Base-by-base conservation (phyloP, 1,140 invertebrate genomes). In the Trigoniulus corallinus region DNA sequence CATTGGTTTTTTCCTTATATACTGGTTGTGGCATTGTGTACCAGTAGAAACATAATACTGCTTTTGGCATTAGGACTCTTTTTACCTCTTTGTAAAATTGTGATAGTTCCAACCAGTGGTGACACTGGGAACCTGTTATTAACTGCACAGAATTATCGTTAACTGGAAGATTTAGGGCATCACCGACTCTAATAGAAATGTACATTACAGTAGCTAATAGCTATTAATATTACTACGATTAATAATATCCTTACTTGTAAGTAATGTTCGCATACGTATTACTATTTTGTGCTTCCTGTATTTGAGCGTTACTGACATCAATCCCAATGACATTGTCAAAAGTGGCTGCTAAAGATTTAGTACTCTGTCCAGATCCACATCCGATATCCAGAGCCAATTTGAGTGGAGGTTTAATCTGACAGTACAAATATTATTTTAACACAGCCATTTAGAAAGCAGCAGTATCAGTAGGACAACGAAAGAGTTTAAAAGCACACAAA, bases 321-420 rank as follows among this genome's bases (percentile, higher is more conserved):
- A 66, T 55, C 1, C 68, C 71, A 37, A 64, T 52, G 4, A 72
- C 65, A 42, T 59, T 56, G 12, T 56, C 45, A 54, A 74, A 73
- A 56, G 67, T 59, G 3, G 61, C 58, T 21, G 61, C 52, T 24
- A 72, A 53, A 1, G 62, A 53, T 22, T 57, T 27, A 3, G 68
- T 72, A 48, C 67, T 70, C 56, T 72, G 70, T n/a, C 72, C 72
- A n/a, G 64, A 62, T 7, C 69, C 69, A 59, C 70, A 71, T 0
- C 70, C 71, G 13, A 73, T 61, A 58, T 73, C 71, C 1, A 67
- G 44, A 27, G 50, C 42, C 23, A 23, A 18, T 26, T 44, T 44
- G 1, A 24, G 24, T 3, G 48, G 40, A 23, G 37, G 42, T 13
- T 39, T 47, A 18, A 29, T n/a, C 48, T 52, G 18, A 52, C n/a